These are phyloP conservation scores for Melitaea cinxia DNA, from an alignment of 1,140 invertebrate species.

Conservation along the genomic window DNA sequence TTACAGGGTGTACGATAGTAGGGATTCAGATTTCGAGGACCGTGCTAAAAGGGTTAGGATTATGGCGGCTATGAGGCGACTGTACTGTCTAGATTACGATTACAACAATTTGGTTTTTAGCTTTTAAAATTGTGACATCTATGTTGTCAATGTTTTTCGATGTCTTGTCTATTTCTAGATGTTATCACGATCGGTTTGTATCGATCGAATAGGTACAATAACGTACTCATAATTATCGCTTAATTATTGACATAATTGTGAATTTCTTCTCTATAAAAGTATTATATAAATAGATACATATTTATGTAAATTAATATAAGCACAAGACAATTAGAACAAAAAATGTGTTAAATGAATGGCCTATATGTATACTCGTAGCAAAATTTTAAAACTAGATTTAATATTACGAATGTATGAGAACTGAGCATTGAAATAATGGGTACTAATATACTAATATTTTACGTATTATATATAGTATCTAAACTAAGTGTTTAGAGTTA, in stretches of 20 bases:
- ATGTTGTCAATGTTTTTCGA: neutral
- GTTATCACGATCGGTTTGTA: neutral
- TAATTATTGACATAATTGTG: conserved; percentile 2
- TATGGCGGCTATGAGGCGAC: conserved; percentile 55
- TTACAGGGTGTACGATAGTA: conserved; percentile 30
- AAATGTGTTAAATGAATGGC: neutral
- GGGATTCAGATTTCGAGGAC: conserved; percentile 42
- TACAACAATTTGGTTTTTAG: conserved; percentile 18
- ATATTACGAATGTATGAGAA: neutral
- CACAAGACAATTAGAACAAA: neutral
- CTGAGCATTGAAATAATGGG: neutral
- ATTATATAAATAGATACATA: neutral
- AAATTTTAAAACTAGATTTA: too few species aligned
- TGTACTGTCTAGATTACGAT: conserved; percentile 51
- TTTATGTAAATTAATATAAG: neutral
- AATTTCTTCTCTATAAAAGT: neutral
- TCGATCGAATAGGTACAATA: neutral
- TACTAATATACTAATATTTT: too few species aligned
- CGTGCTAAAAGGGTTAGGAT: conserved; percentile 41
- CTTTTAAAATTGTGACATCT: neutral
- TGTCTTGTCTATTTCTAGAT: neutral
- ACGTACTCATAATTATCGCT: neutral
- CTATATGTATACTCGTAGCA: too few species aligned
- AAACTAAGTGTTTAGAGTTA: neutral
- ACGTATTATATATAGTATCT: neutral